Percentiles rank a stretch among this genome's conserved stretches.
phyloP scores from a whole-genome alignment of 2,888 invertebrate species.

The Volucella zonaria region DNA sequence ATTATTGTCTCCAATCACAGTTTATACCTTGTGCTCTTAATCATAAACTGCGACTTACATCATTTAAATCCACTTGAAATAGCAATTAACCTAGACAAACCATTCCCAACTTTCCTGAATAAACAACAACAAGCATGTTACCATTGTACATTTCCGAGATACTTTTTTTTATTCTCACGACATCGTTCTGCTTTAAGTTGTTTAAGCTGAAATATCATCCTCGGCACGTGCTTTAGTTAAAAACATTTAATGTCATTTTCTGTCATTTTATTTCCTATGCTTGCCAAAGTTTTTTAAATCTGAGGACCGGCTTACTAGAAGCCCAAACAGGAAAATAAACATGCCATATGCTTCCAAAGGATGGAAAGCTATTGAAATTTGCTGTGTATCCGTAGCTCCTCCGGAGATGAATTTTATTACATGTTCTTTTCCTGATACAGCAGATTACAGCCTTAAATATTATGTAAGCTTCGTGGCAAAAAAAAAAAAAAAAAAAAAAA shows the following conservation, averaged over 20 bases:
- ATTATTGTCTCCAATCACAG: too few species aligned
- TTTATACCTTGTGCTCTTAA: too few species aligned
- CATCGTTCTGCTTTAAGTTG: not conserved
- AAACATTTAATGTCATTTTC: not conserved
- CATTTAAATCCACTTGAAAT: too few species aligned
- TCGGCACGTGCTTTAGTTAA: not conserved
- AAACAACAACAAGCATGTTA: too few species aligned
- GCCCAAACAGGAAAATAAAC: not conserved
- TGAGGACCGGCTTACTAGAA: too few species aligned
- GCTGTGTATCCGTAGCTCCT: not conserved
- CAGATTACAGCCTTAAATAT: not conserved
- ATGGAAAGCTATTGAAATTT: not conserved
- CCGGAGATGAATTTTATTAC: not conserved
- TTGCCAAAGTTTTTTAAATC: not conserved
- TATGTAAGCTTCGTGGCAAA: not conserved
- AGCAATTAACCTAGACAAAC: too few species aligned
- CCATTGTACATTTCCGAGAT: too few species aligned
- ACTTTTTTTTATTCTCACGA: too few species aligned
- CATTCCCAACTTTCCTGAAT: too few species aligned
- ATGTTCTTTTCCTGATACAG: not conserved
- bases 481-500: conserved; percentile 2
- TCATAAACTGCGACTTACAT: too few species aligned
- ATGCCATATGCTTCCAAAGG: conserved; percentile 3
- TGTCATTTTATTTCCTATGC: not conserved
- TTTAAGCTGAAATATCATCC: not conserved